Evolutionary conservation across 2,113 vertebrate genomes (phyloP), one percentile per base, ranked within the genome.

Genomic region (Peromyscus californicus): DNA sequence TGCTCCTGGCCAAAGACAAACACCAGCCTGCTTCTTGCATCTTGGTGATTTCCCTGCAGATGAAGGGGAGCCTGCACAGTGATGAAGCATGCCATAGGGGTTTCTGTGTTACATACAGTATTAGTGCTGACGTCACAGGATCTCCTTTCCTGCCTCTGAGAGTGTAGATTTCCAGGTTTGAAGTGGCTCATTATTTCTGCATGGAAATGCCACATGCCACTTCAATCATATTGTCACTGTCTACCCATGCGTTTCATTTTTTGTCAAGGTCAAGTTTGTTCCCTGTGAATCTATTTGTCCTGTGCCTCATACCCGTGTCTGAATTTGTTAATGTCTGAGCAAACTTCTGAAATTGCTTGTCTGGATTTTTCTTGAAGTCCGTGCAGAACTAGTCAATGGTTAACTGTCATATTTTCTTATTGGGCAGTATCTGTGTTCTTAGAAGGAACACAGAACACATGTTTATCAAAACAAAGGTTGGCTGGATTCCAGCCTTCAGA

Each of bases 261-360:
- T 75, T 88, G 76, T 92, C 88, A 70, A 90, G 63, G 76, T 92
- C 88, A 70, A 90, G 63, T 82, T 65, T 69, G 88, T 96, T 97
- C 80, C 92, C 48, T 78, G 22, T 36, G 75, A 61, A 90, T 89
- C 54, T 80, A 29, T 24, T 88, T 96, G 69, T 74, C 82, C 85
- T 72, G 5, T 84, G 90, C 75, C 79, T 95, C 24, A 45, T 90
- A 45, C 79, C 31, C 84, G 51, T 93, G 51, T 69, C 31, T 83
- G n/a, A 2, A 0, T 17, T 45, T 24, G 88, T 89, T 72, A 63
- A 92, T 72, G 9, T 89, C 31, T 91, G 54, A 96, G 61, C 69
- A 80, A 70, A 31, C 57, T 97, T 91, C 48, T 89, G 51, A 42
- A 92, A 83, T 92, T 80, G 76, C 42, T 87, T 45, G 67, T 57